These are phyloP conservation scores for Pantelozetes paolii DNA, from an alignment of 2,888 invertebrate genomes.

Conservation along the genomic window DNA sequence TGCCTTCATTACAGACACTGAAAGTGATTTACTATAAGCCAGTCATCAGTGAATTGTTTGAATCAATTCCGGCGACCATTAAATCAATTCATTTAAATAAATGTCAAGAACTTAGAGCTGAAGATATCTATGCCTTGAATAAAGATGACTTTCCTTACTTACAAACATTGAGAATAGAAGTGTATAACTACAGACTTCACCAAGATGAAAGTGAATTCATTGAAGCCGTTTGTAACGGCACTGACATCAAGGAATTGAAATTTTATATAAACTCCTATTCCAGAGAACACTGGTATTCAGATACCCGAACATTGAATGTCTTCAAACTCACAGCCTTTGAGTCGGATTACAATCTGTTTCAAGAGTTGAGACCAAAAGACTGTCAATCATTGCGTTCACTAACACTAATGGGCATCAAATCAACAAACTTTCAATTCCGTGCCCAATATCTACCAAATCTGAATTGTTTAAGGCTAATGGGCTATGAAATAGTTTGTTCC, in stretches of 20 bases:
- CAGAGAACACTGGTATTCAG: too few relatives aligned
- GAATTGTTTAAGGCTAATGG: too few relatives aligned
- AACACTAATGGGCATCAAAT: not conserved
- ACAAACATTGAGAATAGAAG: not conserved
- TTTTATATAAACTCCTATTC: not conserved
- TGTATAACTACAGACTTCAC: not conserved
- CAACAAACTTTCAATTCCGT: too few relatives aligned
- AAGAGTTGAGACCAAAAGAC: not conserved
- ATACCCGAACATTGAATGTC: not conserved
- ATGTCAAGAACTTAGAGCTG: not conserved
- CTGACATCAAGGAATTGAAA: not conserved
- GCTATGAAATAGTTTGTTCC: too few relatives aligned
- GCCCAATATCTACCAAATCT: too few relatives aligned
- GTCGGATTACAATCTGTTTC: not conserved
- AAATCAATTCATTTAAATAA: not conserved
- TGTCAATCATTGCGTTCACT: not conserved
- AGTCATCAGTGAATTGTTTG: not conserved
- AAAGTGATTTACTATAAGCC: not conserved
- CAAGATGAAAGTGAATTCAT: not conserved
- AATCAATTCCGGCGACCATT: not conserved
- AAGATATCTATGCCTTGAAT: not conserved
- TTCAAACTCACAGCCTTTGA: not conserved
- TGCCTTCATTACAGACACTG: not conserved
- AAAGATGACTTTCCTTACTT: not conserved
- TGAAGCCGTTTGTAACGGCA: not conserved